Conservation (phyloP, 2,797 vertebrate genomes). For the Falco naumanni region DNA sequence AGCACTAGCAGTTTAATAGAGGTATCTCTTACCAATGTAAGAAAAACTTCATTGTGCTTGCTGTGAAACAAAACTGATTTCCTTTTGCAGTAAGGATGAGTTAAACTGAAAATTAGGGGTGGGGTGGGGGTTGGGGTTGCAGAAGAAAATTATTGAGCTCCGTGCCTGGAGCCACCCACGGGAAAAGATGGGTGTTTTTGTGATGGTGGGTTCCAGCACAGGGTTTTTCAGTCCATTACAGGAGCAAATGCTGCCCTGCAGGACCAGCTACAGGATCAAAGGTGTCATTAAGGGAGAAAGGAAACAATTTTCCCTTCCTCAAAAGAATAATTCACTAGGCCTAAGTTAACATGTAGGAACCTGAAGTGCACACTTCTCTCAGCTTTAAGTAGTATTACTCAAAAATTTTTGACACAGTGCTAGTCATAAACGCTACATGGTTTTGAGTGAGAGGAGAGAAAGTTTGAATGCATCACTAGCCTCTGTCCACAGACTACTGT, state of each 20-base stretch:
- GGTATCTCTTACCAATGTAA: neutral
- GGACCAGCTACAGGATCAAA: neutral
- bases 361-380: neutral
- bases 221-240: neutral
- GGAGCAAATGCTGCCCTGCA: neutral
- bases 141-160: neutral
- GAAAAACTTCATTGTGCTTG: neutral
- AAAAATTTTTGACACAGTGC: accelerated
- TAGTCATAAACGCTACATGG: neutral
- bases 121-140: too few relatives aligned
- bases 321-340: neutral
- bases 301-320: neutral
- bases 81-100: neutral
- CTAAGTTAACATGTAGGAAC: neutral
- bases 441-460: neutral
- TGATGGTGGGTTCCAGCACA: neutral
- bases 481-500: neutral
- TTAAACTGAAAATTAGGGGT: neutral
- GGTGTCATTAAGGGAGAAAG: neutral
- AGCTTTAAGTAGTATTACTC: neutral
- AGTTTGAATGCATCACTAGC: neutral
- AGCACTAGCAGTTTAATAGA: neutral
- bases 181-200: accelerated
- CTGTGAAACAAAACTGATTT: neutral
- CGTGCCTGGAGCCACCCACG: neutral